Percentiles rank a stretch among this genome's conserved stretches.
These are phyloP conservation scores for Hololepta plana DNA, from an alignment of 2,888 invertebrate species.

Conservation along the genomic window DNA sequence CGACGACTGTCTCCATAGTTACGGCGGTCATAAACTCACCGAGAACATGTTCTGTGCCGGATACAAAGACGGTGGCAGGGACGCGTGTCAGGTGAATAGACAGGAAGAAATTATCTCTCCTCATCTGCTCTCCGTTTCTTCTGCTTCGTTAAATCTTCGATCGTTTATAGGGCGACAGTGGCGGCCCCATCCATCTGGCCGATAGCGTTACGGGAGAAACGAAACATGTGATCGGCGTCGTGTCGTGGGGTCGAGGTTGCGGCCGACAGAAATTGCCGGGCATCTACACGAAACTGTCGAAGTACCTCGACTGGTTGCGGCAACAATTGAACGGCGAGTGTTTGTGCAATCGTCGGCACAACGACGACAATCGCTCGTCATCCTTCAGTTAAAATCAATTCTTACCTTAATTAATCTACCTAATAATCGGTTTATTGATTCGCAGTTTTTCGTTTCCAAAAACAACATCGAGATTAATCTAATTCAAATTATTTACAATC, in stretches of 20 bases:
- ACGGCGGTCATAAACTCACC: slow-evolving; percentile 48
- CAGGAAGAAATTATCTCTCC: no score
- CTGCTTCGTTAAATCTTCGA: slow-evolving; percentile 5
- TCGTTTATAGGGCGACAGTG: slow-evolving; percentile 44
- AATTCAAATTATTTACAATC: no score
- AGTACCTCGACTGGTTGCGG: slow-evolving; percentile 40
- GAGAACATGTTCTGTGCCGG: slow-evolving; percentile 69
- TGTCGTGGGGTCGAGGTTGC: slow-evolving; percentile 63
- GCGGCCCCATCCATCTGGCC: slow-evolving; percentile 49
- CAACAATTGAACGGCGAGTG: slow-evolving; percentile 33
- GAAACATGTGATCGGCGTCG: slow-evolving; percentile 48
- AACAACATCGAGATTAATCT: no score
- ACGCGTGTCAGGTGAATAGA: slow-evolving; percentile 58
- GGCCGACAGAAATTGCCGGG: slow-evolving; percentile 45
- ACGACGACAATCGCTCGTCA: no score
- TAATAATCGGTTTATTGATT: no score
- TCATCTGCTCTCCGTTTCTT: background rate
- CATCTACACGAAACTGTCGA: slow-evolving; percentile 39
- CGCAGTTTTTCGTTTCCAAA: no score
- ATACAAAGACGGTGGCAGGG: slow-evolving; percentile 42
- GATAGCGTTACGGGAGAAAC: slow-evolving; percentile 37
- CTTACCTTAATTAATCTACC: no score
- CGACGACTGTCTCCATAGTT: slow-evolving; percentile 48
- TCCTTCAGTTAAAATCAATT: no score
- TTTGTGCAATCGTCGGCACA: no score